Base-by-base conservation (phyloP, 2,797 vertebrate species). In the Sitta carolinensis region DNA sequence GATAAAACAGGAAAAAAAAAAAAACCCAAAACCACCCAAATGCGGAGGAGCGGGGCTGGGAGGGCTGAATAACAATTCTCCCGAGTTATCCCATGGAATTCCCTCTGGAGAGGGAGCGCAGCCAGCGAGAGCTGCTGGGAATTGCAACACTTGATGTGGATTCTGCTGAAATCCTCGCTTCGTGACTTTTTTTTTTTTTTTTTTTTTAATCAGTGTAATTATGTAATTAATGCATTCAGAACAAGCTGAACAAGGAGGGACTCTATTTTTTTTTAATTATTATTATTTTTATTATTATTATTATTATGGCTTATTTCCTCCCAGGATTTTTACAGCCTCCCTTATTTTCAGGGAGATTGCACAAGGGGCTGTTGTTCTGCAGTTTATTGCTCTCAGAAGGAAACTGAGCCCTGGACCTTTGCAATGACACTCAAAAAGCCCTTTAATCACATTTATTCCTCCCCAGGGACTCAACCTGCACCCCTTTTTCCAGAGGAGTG, bases 301-400 rank as follows among this genome's bases (percentile, higher is more conserved):
- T 38, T 9, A 50, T 42, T 27, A 75, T 63, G n/a, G 67, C 55
- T 86, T 62, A 45, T 89, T 93, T 95, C 90, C 82, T 94, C 79
- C 23, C 67, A 4, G 68, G 4, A 6, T 50, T 92, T 59, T 80
- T 22, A 48, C 67, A n/a, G 7, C 64, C 76, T 25, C 29, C 59
- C 59, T 21, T 9, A 21, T 80, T 80, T 66, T 14, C 69, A 40
- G 58, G 87, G 40, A 62, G 62, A 8, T 17, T 38, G 84, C 90
- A 92, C 87, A 78, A 86, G 95, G 87, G 52, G 86, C 77, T 62
- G 54, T 27, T 90, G 86, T 51, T 80, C 52, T n/a, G 68, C 57
- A 14, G 45, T 93, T 92, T 73, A 85, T 78, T 63, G 76, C 80
- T 64, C 88, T 70, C 77, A 48, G 20, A 55, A 88, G 93, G 89